Evolutionary conservation across 2,888 invertebrate species (phyloP), one percentile per base, ranked within the genome.

Genomic region (Dendrolimus houi): DNA sequence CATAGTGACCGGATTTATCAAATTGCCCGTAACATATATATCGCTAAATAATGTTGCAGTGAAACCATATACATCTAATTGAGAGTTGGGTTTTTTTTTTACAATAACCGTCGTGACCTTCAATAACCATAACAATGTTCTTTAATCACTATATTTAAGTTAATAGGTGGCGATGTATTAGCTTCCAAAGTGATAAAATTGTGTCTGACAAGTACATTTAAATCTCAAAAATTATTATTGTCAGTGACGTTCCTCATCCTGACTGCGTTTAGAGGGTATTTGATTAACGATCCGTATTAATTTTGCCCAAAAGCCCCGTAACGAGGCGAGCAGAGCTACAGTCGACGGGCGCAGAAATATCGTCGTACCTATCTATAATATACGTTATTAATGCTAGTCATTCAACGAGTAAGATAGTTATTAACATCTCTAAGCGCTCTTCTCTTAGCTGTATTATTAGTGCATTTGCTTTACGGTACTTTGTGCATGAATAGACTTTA

Each of bases 281-380:
- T 85, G 85, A 85, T 83, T 81, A 84, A 85, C 80, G 81, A 83
- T 79, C 79, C 72, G 62, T 79, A 85, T 85, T 85, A 84, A 85
- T 85, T 82, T 81, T 72, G 68, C 71, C 76, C 76, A 70, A 81
- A 83, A 79, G 80, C 75, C 72, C 69, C 70, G 75, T 81, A 81
- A 83, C 80, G 81, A 82, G 76, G 69, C 64, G 62, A 67, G 66
- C 57, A 66, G 66, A 74, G 74, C 67, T 70, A 69, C 68, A 70
- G 65, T 61, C 64, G 69, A 67, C 64, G 63, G 69, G 68, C 64
- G 63, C 61, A 66, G 72, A 72, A 74, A 75, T 77, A 74, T 74
- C 67, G 69, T 65, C 72, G 59, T 69, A 72, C 67, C 69, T 72
- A 67, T 69, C 66, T 65, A 68, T 71, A 74, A 73, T 70, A 64